These are phyloP conservation scores for Plebejus melissa DNA, from an alignment of 2,888 invertebrate species.

Conservation along the genomic window DNA sequence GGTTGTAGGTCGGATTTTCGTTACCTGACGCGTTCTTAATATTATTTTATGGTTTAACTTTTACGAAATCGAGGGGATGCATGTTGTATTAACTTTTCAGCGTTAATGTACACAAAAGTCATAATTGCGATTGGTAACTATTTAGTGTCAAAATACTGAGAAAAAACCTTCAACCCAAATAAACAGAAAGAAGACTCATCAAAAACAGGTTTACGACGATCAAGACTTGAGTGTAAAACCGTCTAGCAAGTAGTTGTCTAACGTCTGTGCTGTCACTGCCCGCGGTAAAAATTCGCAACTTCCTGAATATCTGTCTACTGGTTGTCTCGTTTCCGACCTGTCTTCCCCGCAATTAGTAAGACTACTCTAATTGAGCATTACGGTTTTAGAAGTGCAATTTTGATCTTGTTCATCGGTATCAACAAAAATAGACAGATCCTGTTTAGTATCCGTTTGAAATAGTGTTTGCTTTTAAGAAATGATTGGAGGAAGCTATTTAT, in stretches of 20 bases:
- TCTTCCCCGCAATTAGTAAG: slow-evolving; percentile 28
- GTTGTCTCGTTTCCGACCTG: slow-evolving; percentile 30
- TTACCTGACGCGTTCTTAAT: slow-evolving; percentile 6
- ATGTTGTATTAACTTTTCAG: background rate
- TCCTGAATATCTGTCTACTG: slow-evolving; percentile 28
- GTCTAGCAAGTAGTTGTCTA: slow-evolving; percentile 27
- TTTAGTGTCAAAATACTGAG: background rate
- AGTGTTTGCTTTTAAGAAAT: too few relatives aligned
- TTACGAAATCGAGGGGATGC: background rate
- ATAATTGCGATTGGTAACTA: too few relatives aligned
- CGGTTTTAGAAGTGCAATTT: slow-evolving; percentile 13
- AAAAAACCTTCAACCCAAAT: background rate
- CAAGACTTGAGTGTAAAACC: slow-evolving; percentile 16
- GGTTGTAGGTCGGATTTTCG: slow-evolving; percentile 4
- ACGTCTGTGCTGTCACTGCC: slow-evolving; percentile 48
- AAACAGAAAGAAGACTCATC: slow-evolving; percentile 6
- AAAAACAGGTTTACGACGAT: slow-evolving; percentile 11
- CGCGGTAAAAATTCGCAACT: slow-evolving; percentile 40
- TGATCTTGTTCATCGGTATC: slow-evolving; percentile 2
- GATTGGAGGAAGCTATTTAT: too few relatives aligned
- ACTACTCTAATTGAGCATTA: slow-evolving; percentile 20
- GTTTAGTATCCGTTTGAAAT: background rate
- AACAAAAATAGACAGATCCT: background rate
- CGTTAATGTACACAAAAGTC: too few relatives aligned
- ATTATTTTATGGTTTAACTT: background rate